A percentile compares a stretch with the other conserved stretches of the same genome.
phyloP scores from a whole-genome alignment of 2,888 invertebrate genomes.

The Agonopterix subpropinquella region DNA sequence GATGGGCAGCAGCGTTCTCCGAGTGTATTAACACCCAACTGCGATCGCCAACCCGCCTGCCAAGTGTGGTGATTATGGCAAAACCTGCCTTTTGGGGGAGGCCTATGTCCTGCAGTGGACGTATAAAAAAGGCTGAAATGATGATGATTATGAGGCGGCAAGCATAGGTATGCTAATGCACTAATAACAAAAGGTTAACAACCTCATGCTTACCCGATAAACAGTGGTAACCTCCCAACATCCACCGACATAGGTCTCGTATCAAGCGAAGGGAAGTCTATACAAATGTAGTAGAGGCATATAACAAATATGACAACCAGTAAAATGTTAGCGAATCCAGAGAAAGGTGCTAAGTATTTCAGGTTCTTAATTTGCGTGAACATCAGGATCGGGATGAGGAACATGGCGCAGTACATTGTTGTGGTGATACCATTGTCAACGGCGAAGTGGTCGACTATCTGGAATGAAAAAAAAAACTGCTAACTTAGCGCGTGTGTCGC shows the following conservation, averaged over 20 bases:
- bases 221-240: slow-evolving; percentile 83
- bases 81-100: too few relatives aligned
- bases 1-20: too few relatives aligned
- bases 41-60: too few relatives aligned
- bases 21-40: too few relatives aligned
- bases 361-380: slow-evolving; percentile 81
- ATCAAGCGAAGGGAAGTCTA: slow-evolving; percentile 55
- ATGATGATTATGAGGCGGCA: too few relatives aligned
- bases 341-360: slow-evolving; percentile 91
- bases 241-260: slow-evolving; percentile 74
- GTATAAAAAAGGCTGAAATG: too few relatives aligned
- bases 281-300: slow-evolving; percentile 88
- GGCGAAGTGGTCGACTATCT: slow-evolving; percentile 51
- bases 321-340: slow-evolving; percentile 89
- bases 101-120: too few relatives aligned
- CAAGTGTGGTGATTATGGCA: too few relatives aligned
- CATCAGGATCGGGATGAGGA: slow-evolving; percentile 51
- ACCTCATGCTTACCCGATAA: slow-evolving; percentile 78
- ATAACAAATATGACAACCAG: slow-evolving; percentile 86
- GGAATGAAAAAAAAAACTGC: slow-evolving; percentile 18
- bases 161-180: too few relatives aligned
- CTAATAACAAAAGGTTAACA: not conserved
- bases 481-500: too few relatives aligned
- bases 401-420: slow-evolving; percentile 55
- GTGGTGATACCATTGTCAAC: slow-evolving; percentile 28